Conservation (phyloP, 2,113 vertebrate species). For the Scomber colias region DNA sequence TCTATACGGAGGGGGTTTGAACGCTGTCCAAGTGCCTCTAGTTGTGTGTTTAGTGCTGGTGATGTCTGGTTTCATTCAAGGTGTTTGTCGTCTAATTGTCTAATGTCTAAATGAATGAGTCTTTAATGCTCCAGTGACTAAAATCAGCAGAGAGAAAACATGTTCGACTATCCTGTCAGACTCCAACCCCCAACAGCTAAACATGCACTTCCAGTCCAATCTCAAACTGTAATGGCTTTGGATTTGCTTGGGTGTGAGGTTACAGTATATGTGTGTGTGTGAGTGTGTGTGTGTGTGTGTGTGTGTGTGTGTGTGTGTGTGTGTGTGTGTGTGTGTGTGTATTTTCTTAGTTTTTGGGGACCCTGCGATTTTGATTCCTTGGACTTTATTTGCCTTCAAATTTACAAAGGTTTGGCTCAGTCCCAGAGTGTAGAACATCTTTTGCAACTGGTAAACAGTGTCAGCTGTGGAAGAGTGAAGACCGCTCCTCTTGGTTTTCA, state of each 20-base stretch:
- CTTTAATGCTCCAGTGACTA: not conserved
- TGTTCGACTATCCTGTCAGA: not conserved
- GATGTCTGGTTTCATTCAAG: slow-evolving; percentile 37
- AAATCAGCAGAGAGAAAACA: not conserved
- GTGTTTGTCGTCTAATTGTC: not conserved
- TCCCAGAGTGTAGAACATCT: not conserved
- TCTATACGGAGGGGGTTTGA: slow-evolving; percentile 26
- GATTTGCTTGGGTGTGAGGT: not conserved
- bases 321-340: not conserved
- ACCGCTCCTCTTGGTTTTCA: slow-evolving; percentile 18
- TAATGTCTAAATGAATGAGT: not conserved
- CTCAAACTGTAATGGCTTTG: not conserved
- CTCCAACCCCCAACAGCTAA: not conserved
- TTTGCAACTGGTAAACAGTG: not conserved
- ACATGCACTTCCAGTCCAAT: not conserved
- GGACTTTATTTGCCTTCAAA: not conserved
- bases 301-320: not conserved
- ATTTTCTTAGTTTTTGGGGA: not conserved
- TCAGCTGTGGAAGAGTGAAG: slow-evolving; percentile 18
- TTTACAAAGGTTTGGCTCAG: slow-evolving; percentile 1
- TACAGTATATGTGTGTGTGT: not conserved
- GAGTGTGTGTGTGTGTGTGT: not conserved
- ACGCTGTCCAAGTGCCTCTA: slow-evolving; percentile 37
- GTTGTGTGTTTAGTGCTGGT: slow-evolving; percentile 53
- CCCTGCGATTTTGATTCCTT: not conserved